These are phyloP conservation scores for Caranx ignobilis DNA, from an alignment of 2,113 vertebrate genomes.

Conservation along the genomic window DNA sequence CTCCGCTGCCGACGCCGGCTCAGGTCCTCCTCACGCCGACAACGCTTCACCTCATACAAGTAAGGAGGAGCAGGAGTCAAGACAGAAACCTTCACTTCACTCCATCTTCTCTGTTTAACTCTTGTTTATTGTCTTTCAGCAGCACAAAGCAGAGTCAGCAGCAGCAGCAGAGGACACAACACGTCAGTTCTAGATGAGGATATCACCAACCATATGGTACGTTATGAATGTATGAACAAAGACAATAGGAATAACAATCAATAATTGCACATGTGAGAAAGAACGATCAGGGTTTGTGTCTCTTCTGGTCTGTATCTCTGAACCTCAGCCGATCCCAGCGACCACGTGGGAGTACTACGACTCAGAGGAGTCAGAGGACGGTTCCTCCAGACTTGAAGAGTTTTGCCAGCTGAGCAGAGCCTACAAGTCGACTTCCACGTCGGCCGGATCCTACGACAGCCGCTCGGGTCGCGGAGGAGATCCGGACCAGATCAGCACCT, in stretches of 20 bases:
- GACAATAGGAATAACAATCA: too few relatives aligned
- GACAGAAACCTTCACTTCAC: background rate
- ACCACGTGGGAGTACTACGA: background rate
- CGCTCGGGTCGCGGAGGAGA: background rate
- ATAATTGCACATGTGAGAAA: too few relatives aligned
- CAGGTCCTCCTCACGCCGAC: background rate
- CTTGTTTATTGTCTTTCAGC: background rate
- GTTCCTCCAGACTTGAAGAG: background rate
- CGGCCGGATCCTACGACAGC: background rate
- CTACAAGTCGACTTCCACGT: constrained; percentile 1
- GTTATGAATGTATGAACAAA: too few relatives aligned
- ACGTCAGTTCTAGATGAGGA: constrained; percentile 45
- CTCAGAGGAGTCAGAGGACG: background rate
- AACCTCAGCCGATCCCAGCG: constrained; percentile 30
- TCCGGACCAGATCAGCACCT: constrained; percentile 67
- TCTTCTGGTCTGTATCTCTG: background rate
- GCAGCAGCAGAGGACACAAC: constrained; percentile 32
- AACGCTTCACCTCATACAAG: background rate
- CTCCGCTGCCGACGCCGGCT: background rate
- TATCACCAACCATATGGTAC: constrained; percentile 64
- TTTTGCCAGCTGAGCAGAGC: background rate
- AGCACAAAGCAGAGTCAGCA: constrained; percentile 12
- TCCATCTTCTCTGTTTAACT: background rate
- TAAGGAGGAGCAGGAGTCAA: background rate
- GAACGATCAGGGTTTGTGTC: too few relatives aligned